phyloP scores from a whole-genome alignment of 2,888 invertebrate genomes.

The Apamea crenata region DNA sequence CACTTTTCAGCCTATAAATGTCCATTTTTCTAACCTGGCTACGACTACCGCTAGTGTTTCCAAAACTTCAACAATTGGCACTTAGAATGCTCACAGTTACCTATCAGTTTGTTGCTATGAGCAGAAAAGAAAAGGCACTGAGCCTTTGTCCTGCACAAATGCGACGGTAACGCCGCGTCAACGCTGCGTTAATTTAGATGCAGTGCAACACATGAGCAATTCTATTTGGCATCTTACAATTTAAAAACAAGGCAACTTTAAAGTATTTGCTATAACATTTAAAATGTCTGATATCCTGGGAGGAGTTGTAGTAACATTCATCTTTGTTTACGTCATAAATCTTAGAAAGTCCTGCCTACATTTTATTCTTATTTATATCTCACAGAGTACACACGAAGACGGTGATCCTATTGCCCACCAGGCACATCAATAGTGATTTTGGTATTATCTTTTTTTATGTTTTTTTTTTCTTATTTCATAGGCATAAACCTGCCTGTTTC shows the following conservation, averaged over 20 bases:
- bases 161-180: background rate
- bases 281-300: background rate
- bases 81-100: background rate
- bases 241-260: background rate
- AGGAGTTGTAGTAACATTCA: slow-evolving; percentile 13
- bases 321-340: background rate
- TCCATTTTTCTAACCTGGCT: background rate
- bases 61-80: background rate
- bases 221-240: background rate
- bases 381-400: slow-evolving; percentile 56
- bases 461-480: slow-evolving; percentile 42
- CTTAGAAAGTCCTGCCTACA: slow-evolving; percentile 14
- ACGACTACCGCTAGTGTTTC: background rate
- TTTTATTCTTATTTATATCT: slow-evolving; percentile 59
- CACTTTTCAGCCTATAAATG: background rate
- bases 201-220: background rate
- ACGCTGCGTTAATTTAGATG: background rate
- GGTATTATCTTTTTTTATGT: slow-evolving; percentile 47
- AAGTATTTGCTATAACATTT: slow-evolving; percentile 3
- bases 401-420: slow-evolving; percentile 44
- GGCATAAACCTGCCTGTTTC: slow-evolving; percentile 33
- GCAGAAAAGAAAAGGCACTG: background rate
- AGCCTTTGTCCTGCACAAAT: background rate
- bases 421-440: slow-evolving; percentile 45
- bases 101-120: background rate